These are phyloP conservation scores for Saccostrea cuccullata DNA, from an alignment of 1,140 invertebrate species.

Conservation along the genomic window DNA sequence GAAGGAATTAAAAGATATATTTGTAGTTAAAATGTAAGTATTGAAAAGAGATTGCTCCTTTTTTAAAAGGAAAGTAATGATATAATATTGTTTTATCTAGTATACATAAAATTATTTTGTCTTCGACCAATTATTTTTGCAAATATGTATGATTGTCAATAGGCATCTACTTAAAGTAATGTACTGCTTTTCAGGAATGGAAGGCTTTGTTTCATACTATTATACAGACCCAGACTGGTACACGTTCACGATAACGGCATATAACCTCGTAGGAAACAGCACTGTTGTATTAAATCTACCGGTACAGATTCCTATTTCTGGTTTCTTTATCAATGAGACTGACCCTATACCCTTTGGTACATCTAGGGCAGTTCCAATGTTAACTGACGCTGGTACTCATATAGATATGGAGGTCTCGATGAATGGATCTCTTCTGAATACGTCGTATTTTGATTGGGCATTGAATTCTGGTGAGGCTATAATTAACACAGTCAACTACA, in stretches of 20 bases:
- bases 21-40: too few species aligned
- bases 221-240: constrained; percentile 52
- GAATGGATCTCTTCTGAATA: constrained; percentile 48
- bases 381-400: constrained; percentile 36
- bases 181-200: background rate
- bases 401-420: constrained; percentile 45
- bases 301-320: constrained; percentile 49
- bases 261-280: constrained; percentile 48
- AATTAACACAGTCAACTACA: constrained; percentile 45
- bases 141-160: too few species aligned
- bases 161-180: too few species aligned
- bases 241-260: constrained; percentile 41
- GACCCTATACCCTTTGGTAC: constrained; percentile 54
- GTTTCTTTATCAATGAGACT: constrained; percentile 49
- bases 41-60: too few species aligned
- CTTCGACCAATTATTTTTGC: background rate
- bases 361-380: constrained; percentile 38
- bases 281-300: constrained; percentile 31
- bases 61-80: background rate
- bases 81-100: background rate
- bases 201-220: constrained; percentile 43
- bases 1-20: too few species aligned
- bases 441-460: constrained; percentile 37
- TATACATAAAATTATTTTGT: background rate
- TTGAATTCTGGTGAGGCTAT: constrained; percentile 47